phyloP scores from a whole-genome alignment of 2,888 invertebrate species.

The Lasioglossum calceatum region DNA sequence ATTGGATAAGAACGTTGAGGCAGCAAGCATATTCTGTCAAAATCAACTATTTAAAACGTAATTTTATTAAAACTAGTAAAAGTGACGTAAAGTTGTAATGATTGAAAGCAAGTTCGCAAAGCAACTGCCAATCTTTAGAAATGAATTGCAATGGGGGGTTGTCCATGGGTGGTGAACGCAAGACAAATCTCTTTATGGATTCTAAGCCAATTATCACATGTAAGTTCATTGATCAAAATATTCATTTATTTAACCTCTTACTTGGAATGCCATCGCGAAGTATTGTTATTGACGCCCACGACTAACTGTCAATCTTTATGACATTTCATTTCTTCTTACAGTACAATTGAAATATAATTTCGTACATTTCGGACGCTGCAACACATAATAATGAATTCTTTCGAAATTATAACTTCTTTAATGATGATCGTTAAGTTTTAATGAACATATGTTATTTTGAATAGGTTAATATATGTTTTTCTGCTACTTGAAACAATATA shows the following conservation, averaged over 20 bases:
- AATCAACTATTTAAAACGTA: constrained; percentile 10
- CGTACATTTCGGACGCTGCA: not conserved
- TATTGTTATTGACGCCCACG: constrained; percentile 67
- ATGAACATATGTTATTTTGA: constrained; percentile 65
- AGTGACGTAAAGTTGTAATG: constrained; percentile 77
- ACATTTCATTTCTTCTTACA: constrained; percentile 37
- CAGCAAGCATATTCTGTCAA: constrained; percentile 18
- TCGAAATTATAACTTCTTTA: constrained; percentile 6
- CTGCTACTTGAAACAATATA: not conserved
- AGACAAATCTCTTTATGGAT: constrained; percentile 85
- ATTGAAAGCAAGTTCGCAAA: constrained; percentile 71
- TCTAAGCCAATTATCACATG: constrained; percentile 91
- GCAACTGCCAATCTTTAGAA: constrained; percentile 73
- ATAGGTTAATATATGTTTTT: constrained; percentile 47
- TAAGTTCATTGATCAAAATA: constrained; percentile 84
- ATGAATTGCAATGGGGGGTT: constrained; percentile 83
- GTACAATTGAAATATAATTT: constrained; percentile 3
- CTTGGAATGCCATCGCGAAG: constrained; percentile 39
- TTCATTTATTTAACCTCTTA: constrained; percentile 56
- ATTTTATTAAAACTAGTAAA: constrained; percentile 59
- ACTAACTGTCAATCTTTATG: constrained; percentile 60
- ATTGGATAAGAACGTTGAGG: not conserved
- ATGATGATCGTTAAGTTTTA: not conserved
- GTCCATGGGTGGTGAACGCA: constrained; percentile 73
- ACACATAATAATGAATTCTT: constrained; percentile 3